Conservation (phyloP, 2,888 invertebrate species). For the Amphipyra tragopoginis region DNA sequence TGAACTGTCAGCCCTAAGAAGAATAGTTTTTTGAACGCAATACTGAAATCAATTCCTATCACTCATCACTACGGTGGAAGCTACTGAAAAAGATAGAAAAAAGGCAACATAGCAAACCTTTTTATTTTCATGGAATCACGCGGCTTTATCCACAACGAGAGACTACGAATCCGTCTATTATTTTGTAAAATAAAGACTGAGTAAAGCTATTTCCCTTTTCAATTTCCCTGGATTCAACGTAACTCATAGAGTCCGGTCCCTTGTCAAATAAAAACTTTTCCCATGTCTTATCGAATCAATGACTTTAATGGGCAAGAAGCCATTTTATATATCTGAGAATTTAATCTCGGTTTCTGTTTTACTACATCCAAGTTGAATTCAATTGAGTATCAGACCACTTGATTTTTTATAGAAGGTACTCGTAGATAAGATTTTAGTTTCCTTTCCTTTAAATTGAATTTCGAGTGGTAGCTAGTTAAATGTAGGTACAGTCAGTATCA, state of each 20-base stretch:
- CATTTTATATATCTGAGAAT: conserved; percentile 73
- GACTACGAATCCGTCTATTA: conserved; percentile 61
- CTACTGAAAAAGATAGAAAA: no score
- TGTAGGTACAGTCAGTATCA: neutral
- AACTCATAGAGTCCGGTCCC: conserved; percentile 82
- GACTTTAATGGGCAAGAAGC: conserved; percentile 81
- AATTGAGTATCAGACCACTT: conserved; percentile 49
- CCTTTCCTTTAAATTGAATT: conserved; percentile 22
- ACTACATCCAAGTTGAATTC: conserved; percentile 52
- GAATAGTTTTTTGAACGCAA: no score
- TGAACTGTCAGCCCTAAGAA: no score
- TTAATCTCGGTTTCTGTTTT: conserved; percentile 64
- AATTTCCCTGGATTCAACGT: conserved; percentile 77
- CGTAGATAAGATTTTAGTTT: conserved; percentile 29
- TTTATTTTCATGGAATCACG: conserved; percentile 12
- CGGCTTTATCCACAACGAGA: conserved; percentile 25
- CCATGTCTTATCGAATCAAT: conserved; percentile 86
- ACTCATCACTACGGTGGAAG: neutral
- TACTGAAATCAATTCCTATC: neutral
- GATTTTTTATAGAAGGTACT: conserved; percentile 34
- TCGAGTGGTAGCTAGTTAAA: conserved; percentile 15
- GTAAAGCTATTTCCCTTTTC: conserved; percentile 79
- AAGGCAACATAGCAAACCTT: neutral
- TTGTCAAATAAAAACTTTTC: conserved; percentile 87
- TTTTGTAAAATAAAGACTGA: conserved; percentile 74